Percentiles rank a stretch among this genome's conserved stretches.
These are phyloP conservation scores for Deladenus siricidicola DNA, from an alignment of 2,888 invertebrate species.

Conservation along the genomic window DNA sequence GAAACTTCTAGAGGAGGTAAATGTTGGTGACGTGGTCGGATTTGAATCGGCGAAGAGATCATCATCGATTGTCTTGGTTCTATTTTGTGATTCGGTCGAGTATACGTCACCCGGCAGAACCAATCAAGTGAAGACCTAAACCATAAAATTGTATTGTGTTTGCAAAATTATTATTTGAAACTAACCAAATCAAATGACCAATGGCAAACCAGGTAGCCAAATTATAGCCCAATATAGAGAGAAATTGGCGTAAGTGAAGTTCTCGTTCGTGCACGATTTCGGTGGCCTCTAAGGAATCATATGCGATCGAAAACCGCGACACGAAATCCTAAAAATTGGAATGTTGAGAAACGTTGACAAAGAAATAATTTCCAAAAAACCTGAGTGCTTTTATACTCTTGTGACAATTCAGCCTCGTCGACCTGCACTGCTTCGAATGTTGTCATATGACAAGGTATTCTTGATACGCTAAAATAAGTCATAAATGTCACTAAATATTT, in stretches of 20 bases:
- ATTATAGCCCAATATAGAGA: slow-evolving; percentile 43
- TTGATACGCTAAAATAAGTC: slow-evolving; percentile 1
- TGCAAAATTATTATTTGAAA: neutral
- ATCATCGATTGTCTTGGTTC: slow-evolving; percentile 5
- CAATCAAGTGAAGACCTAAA: neutral
- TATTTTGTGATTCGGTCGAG: neutral
- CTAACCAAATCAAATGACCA: slow-evolving; percentile 42
- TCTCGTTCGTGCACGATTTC: slow-evolving; percentile 32
- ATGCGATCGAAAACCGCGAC: slow-evolving; percentile 38
- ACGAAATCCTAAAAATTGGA: slow-evolving; percentile 38
- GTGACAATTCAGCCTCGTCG: slow-evolving; percentile 11
- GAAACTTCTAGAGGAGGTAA: too few relatives aligned
- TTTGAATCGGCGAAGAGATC: slow-evolving; percentile 1
- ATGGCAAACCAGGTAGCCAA: slow-evolving; percentile 46
- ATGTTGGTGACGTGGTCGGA: neutral
- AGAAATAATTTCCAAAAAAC: slow-evolving; percentile 10
- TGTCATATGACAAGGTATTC: slow-evolving; percentile 1
- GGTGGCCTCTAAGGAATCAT: slow-evolving; percentile 32
- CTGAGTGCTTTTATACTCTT: slow-evolving; percentile 18
- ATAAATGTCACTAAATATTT: neutral
- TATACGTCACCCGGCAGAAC: neutral
- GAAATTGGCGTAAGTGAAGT: slow-evolving; percentile 37
- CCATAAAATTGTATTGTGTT: neutral
- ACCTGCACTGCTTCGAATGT: slow-evolving; percentile 4
- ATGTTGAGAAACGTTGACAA: slow-evolving; percentile 24